Evolutionary conservation across 2,888 invertebrate genomes (phyloP), one percentile per base, ranked within the genome.

Genomic region (Trissolcus japonicus): DNA sequence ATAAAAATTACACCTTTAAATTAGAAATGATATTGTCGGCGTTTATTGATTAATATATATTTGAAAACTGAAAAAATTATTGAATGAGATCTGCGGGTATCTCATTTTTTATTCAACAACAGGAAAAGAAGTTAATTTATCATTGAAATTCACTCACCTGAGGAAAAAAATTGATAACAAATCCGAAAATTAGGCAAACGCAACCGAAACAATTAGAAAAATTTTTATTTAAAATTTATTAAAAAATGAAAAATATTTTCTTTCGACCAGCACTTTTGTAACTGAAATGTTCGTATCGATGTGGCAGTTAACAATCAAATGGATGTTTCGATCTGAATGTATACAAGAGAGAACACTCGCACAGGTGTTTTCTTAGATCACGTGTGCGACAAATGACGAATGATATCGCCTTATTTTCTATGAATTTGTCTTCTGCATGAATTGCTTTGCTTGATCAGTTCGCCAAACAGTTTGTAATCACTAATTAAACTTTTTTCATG

Each of bases 351-450:
- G 83, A 80, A 83, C 87, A 84, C 85, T 84, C 85, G 86, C 83
- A 87, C 88, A 88, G 87, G 87, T 88, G 88, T 88, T 88, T 86
- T 84, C 81, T 80, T 72, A 78, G 85, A 86, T 87, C 86, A 87
- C 85, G 85, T 86, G 86, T 82, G 82, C 79, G 80, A 80, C 85
- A 83, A 83, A 82, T 83, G 73, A 59, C 63, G 74, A 79, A 57
- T 75, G 61, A 71, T 71, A 72, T 66, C 54, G 69, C 65, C 48
- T 62, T 72, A 55, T 76, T 73, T 76, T 76, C 72, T 68, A 66
- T 71, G 54, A 78, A 78, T 78, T 78, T 50, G 40, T 55, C 55
- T 65, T 56, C 55, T 68, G 73, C 43, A 63, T 72, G 48, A 72
- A 57, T 65, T 72, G 55, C 35, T 60, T 19, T 21, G 21, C 17